phyloP scores from a whole-genome alignment of 2,888 invertebrate species.

The Adelphocoris suturalis region DNA sequence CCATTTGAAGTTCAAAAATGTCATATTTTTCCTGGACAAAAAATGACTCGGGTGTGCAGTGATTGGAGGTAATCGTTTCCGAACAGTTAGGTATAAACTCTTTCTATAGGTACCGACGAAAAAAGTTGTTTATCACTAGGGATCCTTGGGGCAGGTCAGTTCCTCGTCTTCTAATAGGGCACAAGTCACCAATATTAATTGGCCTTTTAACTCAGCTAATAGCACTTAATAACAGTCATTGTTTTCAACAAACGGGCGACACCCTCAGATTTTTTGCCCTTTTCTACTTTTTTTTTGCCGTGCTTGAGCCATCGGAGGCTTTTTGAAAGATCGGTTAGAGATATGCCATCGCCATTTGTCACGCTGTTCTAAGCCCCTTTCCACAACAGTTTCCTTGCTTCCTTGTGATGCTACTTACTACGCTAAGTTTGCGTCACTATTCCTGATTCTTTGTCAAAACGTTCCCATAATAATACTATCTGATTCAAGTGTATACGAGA shows the following conservation, averaged over 20 bases:
- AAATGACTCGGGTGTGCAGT: not conserved
- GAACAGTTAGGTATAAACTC: not conserved
- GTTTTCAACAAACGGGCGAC: constrained; percentile 64
- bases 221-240: constrained; percentile 71
- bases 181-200: constrained; percentile 71
- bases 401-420: no score
- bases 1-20: no score
- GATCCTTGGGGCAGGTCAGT: constrained; percentile 59
- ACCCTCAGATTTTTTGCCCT: not conserved
- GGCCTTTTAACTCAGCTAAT: constrained; percentile 71
- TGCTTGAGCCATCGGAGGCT: not conserved
- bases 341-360: constrained; percentile 37
- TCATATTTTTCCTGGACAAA: no score
- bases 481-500: no score
- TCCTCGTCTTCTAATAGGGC: not conserved
- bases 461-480: no score
- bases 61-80: not conserved
- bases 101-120: not conserved
- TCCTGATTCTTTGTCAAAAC: no score
- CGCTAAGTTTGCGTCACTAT: no score
- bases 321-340: not conserved
- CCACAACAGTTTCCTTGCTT: not conserved
- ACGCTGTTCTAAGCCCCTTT: not conserved
- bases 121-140: constrained; percentile 44
- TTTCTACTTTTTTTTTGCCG: not conserved